Percentiles rank a stretch among this genome's conserved stretches.
Conservation (phyloP, 2,797 vertebrate species). For the Glossophaga mutica region DNA sequence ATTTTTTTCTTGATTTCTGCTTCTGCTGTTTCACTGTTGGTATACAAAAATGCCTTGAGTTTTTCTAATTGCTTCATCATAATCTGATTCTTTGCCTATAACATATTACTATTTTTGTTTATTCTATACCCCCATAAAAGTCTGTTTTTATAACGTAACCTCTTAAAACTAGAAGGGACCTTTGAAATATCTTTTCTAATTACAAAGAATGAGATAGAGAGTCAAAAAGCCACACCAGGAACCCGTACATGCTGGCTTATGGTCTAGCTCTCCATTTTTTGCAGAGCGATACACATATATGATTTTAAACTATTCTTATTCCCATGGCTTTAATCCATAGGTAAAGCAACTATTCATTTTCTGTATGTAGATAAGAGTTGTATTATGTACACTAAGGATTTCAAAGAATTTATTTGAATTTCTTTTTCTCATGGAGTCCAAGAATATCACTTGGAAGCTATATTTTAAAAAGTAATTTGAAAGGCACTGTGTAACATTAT, state of each 20-base stretch:
- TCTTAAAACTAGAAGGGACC: not conserved
- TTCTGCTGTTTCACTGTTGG: too few species aligned
- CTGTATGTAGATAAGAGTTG: not conserved
- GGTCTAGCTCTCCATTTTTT: not conserved
- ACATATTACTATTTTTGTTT: not conserved
- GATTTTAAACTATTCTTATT: not conserved
- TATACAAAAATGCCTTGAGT: too few species aligned
- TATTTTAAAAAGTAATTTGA: not conserved
- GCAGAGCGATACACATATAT: not conserved
- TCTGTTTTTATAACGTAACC: not conserved
- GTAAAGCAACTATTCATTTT: not conserved
- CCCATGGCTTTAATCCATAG: not conserved
- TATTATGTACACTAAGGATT: not conserved
- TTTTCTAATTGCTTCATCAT: not conserved
- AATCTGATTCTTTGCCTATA: not conserved
- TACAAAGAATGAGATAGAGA: not conserved
- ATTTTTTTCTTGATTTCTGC: too few species aligned
- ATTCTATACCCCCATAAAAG: not conserved
- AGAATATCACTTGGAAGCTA: not conserved
- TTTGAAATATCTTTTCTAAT: not conserved
- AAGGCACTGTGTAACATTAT: not conserved
- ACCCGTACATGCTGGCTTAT: not conserved
- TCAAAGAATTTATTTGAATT: not conserved
- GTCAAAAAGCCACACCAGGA: not conserved
- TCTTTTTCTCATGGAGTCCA: not conserved